Conservation (phyloP, 2,113 vertebrate species). For the Pterocles burchelli region DNA sequence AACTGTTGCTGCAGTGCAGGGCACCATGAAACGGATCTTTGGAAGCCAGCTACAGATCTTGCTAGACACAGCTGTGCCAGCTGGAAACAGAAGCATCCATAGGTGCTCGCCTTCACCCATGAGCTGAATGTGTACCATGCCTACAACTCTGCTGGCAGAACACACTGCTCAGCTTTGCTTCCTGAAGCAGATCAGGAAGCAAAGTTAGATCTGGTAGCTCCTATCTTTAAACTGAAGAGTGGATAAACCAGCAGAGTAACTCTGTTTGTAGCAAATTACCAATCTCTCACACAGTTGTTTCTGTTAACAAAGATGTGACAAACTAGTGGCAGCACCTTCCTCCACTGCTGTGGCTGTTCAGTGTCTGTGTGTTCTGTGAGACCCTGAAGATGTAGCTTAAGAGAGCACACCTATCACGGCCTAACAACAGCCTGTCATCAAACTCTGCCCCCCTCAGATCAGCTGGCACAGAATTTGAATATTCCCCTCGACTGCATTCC, state of each 20-base stretch:
- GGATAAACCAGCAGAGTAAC: neutral
- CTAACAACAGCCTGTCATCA: neutral
- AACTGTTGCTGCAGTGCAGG: neutral
- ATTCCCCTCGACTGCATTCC: neutral
- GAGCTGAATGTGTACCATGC: neutral
- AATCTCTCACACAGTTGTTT: neutral
- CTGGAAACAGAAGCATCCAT: neutral
- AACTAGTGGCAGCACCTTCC: neutral
- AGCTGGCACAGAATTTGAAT: neutral
- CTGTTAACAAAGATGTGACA: neutral
- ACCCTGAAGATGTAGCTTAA: neutral
- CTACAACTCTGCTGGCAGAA: neutral
- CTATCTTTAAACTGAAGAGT: neutral
- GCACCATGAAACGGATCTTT: neutral
- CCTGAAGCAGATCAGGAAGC: neutral
- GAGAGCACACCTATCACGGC: neutral
- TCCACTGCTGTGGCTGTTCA: neutral
- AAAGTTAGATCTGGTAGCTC: neutral
- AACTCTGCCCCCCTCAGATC: neutral
- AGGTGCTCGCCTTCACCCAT: neutral
- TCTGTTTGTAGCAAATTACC: neutral
- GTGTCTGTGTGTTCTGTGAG: neutral
- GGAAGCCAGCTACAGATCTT: neutral
- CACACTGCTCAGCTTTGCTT: neutral
- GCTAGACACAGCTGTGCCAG: neutral